Base-by-base conservation (phyloP, 2,113 vertebrate species). In the Notiomystis cincta region DNA sequence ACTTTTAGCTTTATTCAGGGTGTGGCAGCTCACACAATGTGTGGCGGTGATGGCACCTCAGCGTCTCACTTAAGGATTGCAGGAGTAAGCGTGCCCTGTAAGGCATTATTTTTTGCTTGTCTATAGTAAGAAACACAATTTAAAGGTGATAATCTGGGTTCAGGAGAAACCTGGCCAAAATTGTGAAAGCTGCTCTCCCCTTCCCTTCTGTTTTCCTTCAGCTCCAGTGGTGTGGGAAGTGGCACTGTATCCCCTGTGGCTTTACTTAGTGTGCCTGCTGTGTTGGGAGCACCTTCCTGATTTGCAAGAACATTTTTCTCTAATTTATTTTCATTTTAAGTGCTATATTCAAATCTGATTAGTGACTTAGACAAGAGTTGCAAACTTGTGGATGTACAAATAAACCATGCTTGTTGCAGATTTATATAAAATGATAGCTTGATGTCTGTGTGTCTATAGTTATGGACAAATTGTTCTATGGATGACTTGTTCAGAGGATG, bases 31-130 rank as follows among this genome's bases (percentile, higher is more conserved):
- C 44, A 7, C 21, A 9, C 10, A 2, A 0, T 3, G 7, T 15
- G 25, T 42, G 40, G 40, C 66, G 4, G 38, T 2, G 20, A 18
- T 21, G 35, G 44, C 13, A 33, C 53, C 83, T 67, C 13, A 11
- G 27, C 13, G 27, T 23, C 13, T 1, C 0, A 1, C 27, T 15
- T 30, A 2, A 0, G 8, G 57, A 18, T 31, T 1, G 1, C 0
- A 0, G 50, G 23, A 48, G 73, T 42, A 33, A 30, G 20, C 2
- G 1, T 0, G 0, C 24, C 15, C 37, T 45, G n/a, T 19, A 24
- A 53, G 27, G 20, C 33, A 4, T 44, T 58, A 2, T 17, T 51
- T 73, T 37, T 67, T 67, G 31, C 33, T 44, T 45, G 13, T 38
- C 53, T 60, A 0, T 13, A 17, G 37, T 47, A 38, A 66, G 42